Conservation (phyloP, 2,113 vertebrate genomes). For the Rhinolophus sinicus region DNA sequence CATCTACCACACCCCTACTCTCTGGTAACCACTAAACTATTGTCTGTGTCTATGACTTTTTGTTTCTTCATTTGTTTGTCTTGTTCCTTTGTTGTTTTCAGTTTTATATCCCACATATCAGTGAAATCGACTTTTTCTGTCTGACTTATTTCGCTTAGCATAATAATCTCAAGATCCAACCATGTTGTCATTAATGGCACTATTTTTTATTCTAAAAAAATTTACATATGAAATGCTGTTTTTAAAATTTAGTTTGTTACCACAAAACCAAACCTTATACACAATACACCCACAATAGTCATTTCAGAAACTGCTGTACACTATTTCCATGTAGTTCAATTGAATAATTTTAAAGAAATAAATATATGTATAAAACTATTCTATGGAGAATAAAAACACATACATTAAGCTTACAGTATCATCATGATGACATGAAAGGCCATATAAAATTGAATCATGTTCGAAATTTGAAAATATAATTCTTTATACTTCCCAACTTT, state of each 20-base stretch:
- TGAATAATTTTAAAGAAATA: constrained; percentile 54
- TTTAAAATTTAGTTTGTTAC: background rate
- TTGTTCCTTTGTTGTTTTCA: too few species aligned
- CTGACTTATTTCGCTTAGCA: too few species aligned
- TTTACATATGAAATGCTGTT: background rate
- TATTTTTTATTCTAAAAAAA: background rate
- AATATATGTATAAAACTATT: background rate
- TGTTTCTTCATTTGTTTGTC: too few species aligned
- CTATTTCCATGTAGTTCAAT: background rate
- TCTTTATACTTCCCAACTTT: constrained; percentile 38
- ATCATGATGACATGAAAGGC: constrained; percentile 39
- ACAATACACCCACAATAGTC: background rate
- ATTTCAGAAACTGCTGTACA: constrained; percentile 22
- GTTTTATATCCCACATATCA: too few species aligned
- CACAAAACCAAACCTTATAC: background rate
- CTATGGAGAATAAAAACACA: background rate
- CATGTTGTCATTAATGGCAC: too few species aligned
- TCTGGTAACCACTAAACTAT: too few species aligned
- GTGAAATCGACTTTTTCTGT: too few species aligned
- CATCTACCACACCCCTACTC: too few species aligned
- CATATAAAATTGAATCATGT: constrained; percentile 63
- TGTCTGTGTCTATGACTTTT: too few species aligned
- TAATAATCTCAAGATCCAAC: too few species aligned
- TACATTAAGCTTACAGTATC: constrained; percentile 20
- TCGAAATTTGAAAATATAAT: constrained; percentile 52